Evolutionary conservation across 2,888 invertebrate genomes (phyloP), one percentile per base, ranked within the genome.

Genomic region (Amaurobius ferox): DNA sequence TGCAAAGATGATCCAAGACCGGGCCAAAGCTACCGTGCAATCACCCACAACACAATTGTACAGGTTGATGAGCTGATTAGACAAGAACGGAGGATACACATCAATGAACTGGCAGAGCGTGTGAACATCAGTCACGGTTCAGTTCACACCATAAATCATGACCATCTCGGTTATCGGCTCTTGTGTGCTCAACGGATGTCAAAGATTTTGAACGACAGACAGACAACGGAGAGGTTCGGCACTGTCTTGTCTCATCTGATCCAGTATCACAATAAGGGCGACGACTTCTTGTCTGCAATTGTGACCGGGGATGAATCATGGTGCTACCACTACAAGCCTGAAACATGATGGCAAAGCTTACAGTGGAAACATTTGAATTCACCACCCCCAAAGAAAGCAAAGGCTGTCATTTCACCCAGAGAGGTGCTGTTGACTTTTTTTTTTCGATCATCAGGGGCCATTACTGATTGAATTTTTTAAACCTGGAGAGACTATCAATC

Each of bases 251-350:
- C 23, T 61, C 3, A 61, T 61, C 61, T 61, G 3, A 23, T 61
- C 61, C 5, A 16, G 23, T 61, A 61, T 61, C 61, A 61, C 61
- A 61, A 23, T 61, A 3, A 61, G 61, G 61, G 61, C 23, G 61
- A 61, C 61, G 61, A 61, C 61, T 61, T 61, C 23, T 61, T 61
- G 61, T 61, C 61, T 61, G 61, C 61, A 61, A 23, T 61, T 61
- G 61, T 44, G 61, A 61, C 61, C 28, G 61, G 23, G 23, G 61
- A 61, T 13, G 44, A 44, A 61, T 61, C 61, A 61, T 61, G 61
- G 61, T 61, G 61, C 16, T 16, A 44, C 44, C 16, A 44, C 44
- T 9, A 44, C 44, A 2, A 44, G 16, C 44, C 44, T 44, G 61
- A 61, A 61, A 61, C 61, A 61, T 3, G 61, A 19, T 28, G 61